Conservation (phyloP, 2,113 vertebrate species). For the Sceloporus tristichus region DNA sequence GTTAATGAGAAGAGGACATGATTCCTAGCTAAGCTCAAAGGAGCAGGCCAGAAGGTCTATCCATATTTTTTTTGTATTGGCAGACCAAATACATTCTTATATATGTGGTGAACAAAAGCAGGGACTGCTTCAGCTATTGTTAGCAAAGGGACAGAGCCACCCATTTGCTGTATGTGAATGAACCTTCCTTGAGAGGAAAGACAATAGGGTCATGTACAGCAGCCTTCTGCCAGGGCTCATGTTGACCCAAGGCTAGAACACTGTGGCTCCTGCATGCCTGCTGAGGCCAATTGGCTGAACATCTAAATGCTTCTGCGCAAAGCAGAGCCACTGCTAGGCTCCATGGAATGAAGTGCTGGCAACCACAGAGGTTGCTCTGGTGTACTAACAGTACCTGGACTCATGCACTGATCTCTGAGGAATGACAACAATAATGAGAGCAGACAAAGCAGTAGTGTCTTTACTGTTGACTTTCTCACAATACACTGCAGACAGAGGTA, state of each 20-base stretch:
- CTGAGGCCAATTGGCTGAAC: slow-evolving; percentile 6
- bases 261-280: slow-evolving; percentile 30
- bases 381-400: neutral
- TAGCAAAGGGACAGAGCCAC: slow-evolving; percentile 37
- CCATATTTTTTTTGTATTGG: neutral
- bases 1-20: neutral
- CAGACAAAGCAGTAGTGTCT: neutral
- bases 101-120: neutral
- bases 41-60: neutral
- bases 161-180: slow-evolving; percentile 23
- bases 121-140: slow-evolving; percentile 30
- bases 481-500: neutral
- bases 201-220: slow-evolving; percentile 29
- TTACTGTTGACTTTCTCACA: neutral
- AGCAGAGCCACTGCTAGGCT: neutral
- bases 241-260: slow-evolving; percentile 16
- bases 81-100: neutral
- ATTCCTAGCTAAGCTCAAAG: neutral
- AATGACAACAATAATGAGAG: neutral
- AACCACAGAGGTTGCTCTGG: neutral
- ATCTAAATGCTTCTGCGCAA: neutral
- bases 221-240: neutral
- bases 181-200: slow-evolving; percentile 5
- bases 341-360: neutral
- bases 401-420: neutral